Evolutionary conservation across 2,888 invertebrate species (phyloP), one percentile per base, ranked within the genome.

Genomic region (Ashinkailepas kermadecensis): DNA sequence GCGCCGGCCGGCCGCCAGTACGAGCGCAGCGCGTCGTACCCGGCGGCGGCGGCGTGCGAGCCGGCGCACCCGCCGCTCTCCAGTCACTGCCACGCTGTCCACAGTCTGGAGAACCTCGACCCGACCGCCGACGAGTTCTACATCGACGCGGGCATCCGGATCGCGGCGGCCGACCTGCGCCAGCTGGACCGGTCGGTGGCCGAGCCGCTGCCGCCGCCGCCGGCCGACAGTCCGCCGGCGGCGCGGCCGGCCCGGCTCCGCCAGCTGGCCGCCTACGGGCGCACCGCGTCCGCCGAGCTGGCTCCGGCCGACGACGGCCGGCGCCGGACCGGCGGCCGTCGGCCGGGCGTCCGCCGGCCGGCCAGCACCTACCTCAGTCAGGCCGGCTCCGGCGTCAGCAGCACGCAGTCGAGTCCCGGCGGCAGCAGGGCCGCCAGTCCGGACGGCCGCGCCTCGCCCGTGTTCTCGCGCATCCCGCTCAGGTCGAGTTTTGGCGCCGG

Each of bases 111-210:
- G 23, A 81, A 84, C 65, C 82, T 85, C 81, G 85, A 85, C 82
- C 85, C 85, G 13, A 83, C 84, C 18, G 84, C 85, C 18, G 85
- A 85, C 80, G 85, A 85, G 81, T 85, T 85, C 82, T 83, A 85
- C 82, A 84, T 85, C 54, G 85, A 85, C 82, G 85, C 85, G 23
- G 85, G 85, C 59, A 83, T 85, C 85, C 86, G 83, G 84, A 86
- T 85, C 23, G 83, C 84, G 18, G 84, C 82, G n/a, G 81, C 84
- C 13, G 81, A 81, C 79, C 80, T 83, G 74, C 79, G 82, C 10
- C 74, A 56, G 56, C 74, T 74, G 56, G 78, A 78, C 59, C 21
- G 74, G 10, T 54, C 74, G 56, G 74, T 23, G 74, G 74, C 54
- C 15, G 56, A 74, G 74, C 56, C 54, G 74, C 74, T 18, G 6